Conservation (phyloP, 2,888 invertebrate genomes). For the Nipponacmea schrenckii region DNA sequence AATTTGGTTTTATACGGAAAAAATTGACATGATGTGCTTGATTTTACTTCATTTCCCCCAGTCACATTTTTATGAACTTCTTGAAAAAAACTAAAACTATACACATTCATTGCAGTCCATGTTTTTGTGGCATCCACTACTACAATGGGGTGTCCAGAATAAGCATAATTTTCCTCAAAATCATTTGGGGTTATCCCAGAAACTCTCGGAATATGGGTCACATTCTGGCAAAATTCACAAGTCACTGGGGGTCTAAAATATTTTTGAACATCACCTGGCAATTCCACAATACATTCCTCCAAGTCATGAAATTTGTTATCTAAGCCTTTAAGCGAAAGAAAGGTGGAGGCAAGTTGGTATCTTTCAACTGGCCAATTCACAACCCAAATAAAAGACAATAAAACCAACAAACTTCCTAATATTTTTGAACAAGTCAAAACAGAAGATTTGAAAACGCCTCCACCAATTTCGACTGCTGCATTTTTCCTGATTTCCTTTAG, state of each 20-base stretch:
- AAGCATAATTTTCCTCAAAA: slow-evolving; percentile 82
- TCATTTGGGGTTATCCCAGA: slow-evolving; percentile 75
- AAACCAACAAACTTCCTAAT: slow-evolving; percentile 19
- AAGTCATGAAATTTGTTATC: slow-evolving; percentile 13
- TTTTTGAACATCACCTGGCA: slow-evolving; percentile 41
- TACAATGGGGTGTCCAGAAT: slow-evolving; percentile 83
- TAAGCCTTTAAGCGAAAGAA: slow-evolving; percentile 39
- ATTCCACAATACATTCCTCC: slow-evolving; percentile 44
- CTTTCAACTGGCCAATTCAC: slow-evolving; percentile 49
- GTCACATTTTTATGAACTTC: slow-evolving; percentile 73
- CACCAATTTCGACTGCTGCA: too few relatives aligned
- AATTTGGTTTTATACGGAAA: slow-evolving; percentile 92
- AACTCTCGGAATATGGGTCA: slow-evolving; percentile 76
- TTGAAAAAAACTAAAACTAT: slow-evolving; percentile 86
- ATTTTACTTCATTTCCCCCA: slow-evolving; percentile 54
- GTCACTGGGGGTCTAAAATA: slow-evolving; percentile 82
- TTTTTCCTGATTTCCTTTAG: slow-evolving; percentile 19
- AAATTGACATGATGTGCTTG: slow-evolving; percentile 81
- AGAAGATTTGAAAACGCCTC: too few relatives aligned
- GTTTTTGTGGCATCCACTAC: slow-evolving; percentile 83
- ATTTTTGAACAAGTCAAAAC: background rate
- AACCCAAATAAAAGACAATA: slow-evolving; percentile 30
- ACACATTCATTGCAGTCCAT: slow-evolving; percentile 83
- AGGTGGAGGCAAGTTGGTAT: slow-evolving; percentile 33
- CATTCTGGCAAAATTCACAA: slow-evolving; percentile 80